Conservation (phyloP, 2,797 vertebrate genomes). For the Prunella strophiata region DNA sequence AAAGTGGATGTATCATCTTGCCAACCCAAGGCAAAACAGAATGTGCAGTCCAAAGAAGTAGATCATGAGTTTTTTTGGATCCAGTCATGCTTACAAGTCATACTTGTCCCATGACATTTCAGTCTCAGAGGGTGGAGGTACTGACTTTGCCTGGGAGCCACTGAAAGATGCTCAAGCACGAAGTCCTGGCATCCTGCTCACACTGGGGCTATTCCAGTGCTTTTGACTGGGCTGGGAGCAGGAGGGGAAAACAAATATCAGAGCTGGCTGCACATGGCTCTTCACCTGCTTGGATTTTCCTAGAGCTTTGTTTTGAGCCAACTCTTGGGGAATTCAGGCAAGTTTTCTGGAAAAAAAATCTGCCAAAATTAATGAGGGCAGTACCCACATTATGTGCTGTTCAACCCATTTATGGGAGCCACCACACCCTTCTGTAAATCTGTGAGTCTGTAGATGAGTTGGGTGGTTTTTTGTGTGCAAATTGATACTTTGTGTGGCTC, state of each 20-base stretch:
- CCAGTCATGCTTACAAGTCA: background rate
- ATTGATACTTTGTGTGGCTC: background rate
- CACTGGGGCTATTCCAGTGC: background rate
- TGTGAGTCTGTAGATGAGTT: background rate
- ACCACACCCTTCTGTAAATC: background rate
- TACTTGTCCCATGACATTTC: background rate
- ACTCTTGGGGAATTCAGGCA: background rate
- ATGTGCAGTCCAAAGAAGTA: background rate
- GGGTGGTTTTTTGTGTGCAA: background rate
- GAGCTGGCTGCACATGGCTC: background rate
- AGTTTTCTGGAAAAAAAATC: background rate
- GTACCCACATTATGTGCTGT: background rate
- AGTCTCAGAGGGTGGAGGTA: background rate
- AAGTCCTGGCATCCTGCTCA: background rate
- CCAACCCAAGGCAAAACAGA: background rate
- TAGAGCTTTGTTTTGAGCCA: background rate
- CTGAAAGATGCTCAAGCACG: background rate
- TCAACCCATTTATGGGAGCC: background rate
- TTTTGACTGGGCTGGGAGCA: background rate
- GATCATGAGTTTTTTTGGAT: accelerated
- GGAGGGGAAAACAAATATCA: background rate
- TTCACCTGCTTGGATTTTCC: background rate
- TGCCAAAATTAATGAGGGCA: background rate
- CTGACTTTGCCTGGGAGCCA: background rate
- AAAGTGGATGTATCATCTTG: background rate